Evolutionary conservation across 2,113 vertebrate species (phyloP).

Genomic region (Mellivora capensis): DNA sequence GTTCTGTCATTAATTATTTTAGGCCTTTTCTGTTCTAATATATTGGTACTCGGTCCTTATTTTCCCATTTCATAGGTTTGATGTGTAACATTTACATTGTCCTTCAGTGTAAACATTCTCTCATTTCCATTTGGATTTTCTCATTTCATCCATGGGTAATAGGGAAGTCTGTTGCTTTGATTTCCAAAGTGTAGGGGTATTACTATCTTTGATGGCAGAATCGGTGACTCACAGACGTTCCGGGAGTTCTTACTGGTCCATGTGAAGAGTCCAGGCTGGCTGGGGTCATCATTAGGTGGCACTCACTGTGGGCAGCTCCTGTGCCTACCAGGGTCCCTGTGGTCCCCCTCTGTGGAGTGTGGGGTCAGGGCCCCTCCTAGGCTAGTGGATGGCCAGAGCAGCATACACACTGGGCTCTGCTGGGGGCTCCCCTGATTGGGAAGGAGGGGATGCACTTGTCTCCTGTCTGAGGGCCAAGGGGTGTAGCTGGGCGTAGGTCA

Average conservation of each 20-base stretch:
- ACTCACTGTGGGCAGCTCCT: not conserved
- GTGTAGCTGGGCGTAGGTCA: constrained; percentile 9
- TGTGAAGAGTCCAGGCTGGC: not conserved
- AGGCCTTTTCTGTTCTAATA: not conserved
- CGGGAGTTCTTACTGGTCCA: not conserved
- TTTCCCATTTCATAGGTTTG: accelerated
- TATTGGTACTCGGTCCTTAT: accelerated
- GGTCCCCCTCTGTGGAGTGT: not conserved
- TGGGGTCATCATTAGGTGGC: not conserved
- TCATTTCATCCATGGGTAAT: not conserved
- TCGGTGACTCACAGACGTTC: too few relatives aligned
- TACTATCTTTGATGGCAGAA: not conserved
- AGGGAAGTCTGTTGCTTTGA: not conserved
- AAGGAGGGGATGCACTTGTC: accelerated
- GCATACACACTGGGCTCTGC: not conserved
- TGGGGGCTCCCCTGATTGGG: accelerated
- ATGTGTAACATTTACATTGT: too few relatives aligned
- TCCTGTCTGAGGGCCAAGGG: accelerated
- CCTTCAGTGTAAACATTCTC: not conserved
- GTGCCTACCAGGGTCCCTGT: too few relatives aligned
- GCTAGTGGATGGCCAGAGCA: not conserved
- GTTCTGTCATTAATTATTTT: too few relatives aligned
- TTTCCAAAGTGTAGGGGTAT: not conserved
- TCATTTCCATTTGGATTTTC: not conserved
- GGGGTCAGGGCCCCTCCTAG: not conserved